Base-by-base conservation (phyloP, 2,888 invertebrate species). In the Nephrotoma flavescens region DNA sequence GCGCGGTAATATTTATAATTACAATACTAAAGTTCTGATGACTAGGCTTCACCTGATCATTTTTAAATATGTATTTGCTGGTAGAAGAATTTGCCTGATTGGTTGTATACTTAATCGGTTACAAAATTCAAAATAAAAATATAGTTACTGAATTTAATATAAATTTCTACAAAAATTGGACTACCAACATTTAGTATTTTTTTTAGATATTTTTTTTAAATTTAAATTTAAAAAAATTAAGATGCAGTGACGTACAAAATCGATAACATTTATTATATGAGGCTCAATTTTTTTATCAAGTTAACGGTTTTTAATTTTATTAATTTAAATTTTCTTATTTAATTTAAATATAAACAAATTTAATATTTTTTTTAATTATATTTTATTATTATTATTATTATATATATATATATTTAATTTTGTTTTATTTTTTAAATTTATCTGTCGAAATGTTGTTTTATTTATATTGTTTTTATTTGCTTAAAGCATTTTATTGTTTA, bases 201-300 rank as follows among this genome's bases (percentile, higher is more conserved):
- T 71, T 31, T 71, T 71, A 71, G 31, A 71, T 31, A 71, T 71
- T n/a, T 71, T 9, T 15, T 57, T 57, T 19, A 15, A 31, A 57
- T 57, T 71, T 71, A 31, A 71, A 71, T 19, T 71, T 71, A 31
- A 31, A 71, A 31, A 71, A 71, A 71, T 71, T 71, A 71, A 71
- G 42, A 85, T 85, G 85, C 85, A 85, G 85, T 85, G 19, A 85
- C 85, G 85, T 85, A 85, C 85, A 85, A 84, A 84, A 85, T 85
- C 85, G 85, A 85, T 85, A 85, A 85, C 85, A 85, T 85, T 85
- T 85, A 85, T 84, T 85, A 85, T 85, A 85, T 85, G 85, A 85
- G 85, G 85, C 85, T 85, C 85, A 85, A 85, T 85, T 85, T 85
- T 85, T 44, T 85, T 85, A 44, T 85, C 85, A 85, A 85, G 85